phyloP scores from a whole-genome alignment of 1,140 invertebrate species.

The Oncopodura yosiiana region DNA sequence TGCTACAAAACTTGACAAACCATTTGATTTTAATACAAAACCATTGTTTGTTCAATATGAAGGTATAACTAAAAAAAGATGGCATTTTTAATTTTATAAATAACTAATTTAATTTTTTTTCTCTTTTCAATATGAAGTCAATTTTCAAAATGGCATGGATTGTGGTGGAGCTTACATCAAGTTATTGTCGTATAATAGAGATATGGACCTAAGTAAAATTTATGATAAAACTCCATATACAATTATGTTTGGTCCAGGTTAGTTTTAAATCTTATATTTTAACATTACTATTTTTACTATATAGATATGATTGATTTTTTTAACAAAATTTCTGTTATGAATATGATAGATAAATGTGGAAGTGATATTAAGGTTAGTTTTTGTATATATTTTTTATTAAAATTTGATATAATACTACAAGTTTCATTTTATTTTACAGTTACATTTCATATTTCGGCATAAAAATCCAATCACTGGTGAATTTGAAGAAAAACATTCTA shows the following conservation, averaged over 20 bases:
- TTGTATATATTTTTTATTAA: neutral
- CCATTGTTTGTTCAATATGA: constrained; percentile 90
- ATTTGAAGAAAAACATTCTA: constrained; percentile 81
- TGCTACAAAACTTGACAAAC: constrained; percentile 62
- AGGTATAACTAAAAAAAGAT: no score
- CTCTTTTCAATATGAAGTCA: no score
- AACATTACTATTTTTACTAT: no score
- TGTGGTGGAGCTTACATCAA: constrained; percentile 98
- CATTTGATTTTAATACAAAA: constrained; percentile 76
- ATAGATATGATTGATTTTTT: no score
- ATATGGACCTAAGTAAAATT: constrained; percentile 68
- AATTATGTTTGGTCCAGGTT: constrained; percentile 98
- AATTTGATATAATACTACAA: neutral
- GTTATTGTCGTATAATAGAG: constrained; percentile 61
- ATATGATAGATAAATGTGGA: constrained; percentile 99
- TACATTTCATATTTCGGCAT: constrained; percentile 96
- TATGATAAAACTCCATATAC: constrained; percentile 94
- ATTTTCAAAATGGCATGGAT: constrained; percentile 86
- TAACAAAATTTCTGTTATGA: no score
- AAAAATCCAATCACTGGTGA: constrained; percentile 86
- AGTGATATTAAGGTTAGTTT: constrained; percentile 70
- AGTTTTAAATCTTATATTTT: no score
- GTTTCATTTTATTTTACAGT: constrained; percentile 42
- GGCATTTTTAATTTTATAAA: no score
- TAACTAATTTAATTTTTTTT: no score